These are phyloP conservation scores for Physeter macrocephalus DNA, from an alignment of 2,113 vertebrate genomes.

Conservation along the genomic window DNA sequence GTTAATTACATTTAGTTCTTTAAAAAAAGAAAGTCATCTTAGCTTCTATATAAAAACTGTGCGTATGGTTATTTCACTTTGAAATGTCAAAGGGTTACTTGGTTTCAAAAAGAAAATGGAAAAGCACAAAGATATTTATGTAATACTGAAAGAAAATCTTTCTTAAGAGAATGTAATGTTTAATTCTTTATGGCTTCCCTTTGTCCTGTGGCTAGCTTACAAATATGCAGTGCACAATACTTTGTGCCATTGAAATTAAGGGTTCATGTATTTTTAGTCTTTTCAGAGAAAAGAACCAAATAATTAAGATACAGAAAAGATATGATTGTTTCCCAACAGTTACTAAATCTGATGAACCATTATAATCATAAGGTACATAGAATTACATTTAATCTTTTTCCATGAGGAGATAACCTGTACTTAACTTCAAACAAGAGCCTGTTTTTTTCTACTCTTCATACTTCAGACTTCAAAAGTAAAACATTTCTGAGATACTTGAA, in stretches of 20 bases:
- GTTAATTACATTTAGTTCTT: conserved; percentile 53
- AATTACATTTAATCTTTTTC: conserved; percentile 46
- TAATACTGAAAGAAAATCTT: conserved; percentile 56
- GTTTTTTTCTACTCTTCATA: conserved; percentile 41
- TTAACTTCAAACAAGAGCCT: conserved; percentile 50
- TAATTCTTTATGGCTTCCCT: conserved; percentile 58
- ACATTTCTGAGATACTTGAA: conserved; percentile 47
- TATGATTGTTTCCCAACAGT: conserved; percentile 34
- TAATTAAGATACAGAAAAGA: conserved; percentile 61
- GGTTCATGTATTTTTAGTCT: conserved; percentile 45
- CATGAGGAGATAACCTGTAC: conserved; percentile 38
- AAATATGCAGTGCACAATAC: not conserved
- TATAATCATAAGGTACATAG: conserved; percentile 34
- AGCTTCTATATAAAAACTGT: conserved; percentile 37
- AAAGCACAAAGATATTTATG: conserved; percentile 44
- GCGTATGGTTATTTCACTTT: conserved; percentile 59
- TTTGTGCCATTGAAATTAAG: conserved; percentile 50
- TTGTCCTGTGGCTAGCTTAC: conserved; percentile 34
- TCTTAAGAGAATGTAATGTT: conserved; percentile 52
- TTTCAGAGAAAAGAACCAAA: conserved; percentile 56
- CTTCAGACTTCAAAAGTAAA: conserved; percentile 41
- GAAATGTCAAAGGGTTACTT: conserved; percentile 63
- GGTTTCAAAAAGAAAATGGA: conserved; percentile 52
- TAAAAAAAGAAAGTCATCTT: conserved; percentile 25
- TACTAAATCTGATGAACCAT: conserved; percentile 26